Percentiles rank a stretch among this genome's conserved stretches.
These are phyloP conservation scores for Oceanodroma leucorhoa DNA, from an alignment of 2,797 vertebrate genomes.

Conservation along the genomic window DNA sequence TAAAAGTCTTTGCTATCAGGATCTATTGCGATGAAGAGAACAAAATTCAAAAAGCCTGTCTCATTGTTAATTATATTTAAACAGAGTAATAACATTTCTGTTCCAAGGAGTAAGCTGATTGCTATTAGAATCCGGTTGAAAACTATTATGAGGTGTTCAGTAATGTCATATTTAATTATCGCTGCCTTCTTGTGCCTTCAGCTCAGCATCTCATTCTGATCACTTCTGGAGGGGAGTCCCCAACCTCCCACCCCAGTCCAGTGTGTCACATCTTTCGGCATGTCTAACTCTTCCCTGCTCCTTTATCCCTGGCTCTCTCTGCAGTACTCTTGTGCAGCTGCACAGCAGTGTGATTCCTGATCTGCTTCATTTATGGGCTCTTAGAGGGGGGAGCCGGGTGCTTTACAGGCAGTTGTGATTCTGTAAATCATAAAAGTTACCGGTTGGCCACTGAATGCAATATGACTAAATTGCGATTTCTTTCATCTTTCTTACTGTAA, in stretches of 20 bases:
- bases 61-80: not conserved
- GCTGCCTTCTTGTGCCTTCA: not conserved
- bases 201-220: not conserved
- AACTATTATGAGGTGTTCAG: not conserved
- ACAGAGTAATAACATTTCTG: not conserved
- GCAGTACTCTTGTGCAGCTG: not conserved
- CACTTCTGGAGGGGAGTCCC: not conserved
- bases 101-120: not conserved
- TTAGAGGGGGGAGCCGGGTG: accelerated
- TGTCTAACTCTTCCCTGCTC: accelerated
- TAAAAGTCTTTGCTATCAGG: not conserved
- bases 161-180: not conserved
- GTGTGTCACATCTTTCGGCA: accelerated
- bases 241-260: accelerated
- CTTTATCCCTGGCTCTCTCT: not conserved
- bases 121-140: not conserved
- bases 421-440: not conserved
- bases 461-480: not conserved
- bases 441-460: accelerated
- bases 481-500: not conserved
- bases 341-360: not conserved
- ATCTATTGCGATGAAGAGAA: not conserved
- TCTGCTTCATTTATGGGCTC: not conserved
- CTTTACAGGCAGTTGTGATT: not conserved
- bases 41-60: not conserved